Conservation (phyloP, 2,888 invertebrate genomes). For the Fragum sueziense region DNA sequence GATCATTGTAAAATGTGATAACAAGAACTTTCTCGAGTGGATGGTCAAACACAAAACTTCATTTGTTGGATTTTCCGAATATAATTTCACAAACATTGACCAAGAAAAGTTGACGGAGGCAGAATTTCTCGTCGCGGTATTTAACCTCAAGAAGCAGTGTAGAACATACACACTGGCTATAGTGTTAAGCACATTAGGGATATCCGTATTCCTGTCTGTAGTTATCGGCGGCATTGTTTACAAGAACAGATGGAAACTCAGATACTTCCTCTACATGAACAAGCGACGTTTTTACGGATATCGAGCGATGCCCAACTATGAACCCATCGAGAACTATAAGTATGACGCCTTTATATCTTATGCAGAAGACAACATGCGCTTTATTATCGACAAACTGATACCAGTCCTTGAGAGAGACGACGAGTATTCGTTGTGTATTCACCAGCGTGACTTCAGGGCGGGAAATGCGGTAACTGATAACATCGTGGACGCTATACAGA, state of each 20-base stretch:
- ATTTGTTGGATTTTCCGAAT: constrained; percentile 8
- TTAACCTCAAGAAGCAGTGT: neutral
- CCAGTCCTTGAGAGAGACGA: neutral
- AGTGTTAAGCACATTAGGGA: neutral
- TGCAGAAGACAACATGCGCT: neutral
- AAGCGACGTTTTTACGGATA: constrained; percentile 1
- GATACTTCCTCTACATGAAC: constrained; percentile 44
- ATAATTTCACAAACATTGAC: neutral
- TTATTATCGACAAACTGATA: neutral
- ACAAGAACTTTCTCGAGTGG: constrained; percentile 29
- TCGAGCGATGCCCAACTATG: neutral
- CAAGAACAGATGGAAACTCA: constrained; percentile 53
- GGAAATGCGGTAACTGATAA: neutral
- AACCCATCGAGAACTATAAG: neutral
- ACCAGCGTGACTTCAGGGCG: neutral
- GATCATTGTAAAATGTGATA: constrained; percentile 19
- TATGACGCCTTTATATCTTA: constrained; percentile 1
- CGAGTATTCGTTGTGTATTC: neutral
- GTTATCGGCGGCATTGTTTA: constrained; percentile 40
- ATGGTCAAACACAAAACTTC: constrained; percentile 19
- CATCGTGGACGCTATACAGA: neutral
- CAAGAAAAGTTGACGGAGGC: neutral
- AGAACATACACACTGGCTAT: neutral
- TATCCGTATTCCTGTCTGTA: constrained; percentile 25
- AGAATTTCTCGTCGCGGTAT: neutral